Percentiles rank a stretch among this genome's conserved stretches.
Conservation (phyloP, 2,113 vertebrate genomes). For the Anhinga anhinga region DNA sequence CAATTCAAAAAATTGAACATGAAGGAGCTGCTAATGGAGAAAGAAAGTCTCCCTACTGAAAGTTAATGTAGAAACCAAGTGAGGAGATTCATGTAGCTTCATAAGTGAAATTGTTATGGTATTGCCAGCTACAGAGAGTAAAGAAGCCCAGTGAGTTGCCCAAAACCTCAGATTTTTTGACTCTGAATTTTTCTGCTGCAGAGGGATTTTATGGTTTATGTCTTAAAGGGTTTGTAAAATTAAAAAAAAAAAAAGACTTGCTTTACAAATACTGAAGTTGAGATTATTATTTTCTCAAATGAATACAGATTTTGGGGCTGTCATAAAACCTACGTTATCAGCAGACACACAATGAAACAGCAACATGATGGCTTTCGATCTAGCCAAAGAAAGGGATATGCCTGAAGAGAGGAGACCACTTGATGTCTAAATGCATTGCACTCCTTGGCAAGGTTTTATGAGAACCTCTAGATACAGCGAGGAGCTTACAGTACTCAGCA, state of each 20-base stretch:
- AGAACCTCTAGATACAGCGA: not conserved
- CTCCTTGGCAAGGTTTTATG: not conserved
- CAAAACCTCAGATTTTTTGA: not conserved
- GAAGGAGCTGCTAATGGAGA: not conserved
- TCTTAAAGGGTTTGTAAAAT: not conserved
- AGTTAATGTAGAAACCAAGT: not conserved
- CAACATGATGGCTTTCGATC: not conserved
- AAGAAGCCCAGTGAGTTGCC: not conserved
- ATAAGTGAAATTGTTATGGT: not conserved
- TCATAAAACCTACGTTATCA: not conserved
- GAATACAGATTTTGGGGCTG: not conserved
- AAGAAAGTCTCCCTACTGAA: not conserved
- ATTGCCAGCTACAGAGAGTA: not conserved
- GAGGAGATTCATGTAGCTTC: not conserved
- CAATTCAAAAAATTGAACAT: not conserved
- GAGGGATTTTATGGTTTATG: not conserved
- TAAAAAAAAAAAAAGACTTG: not conserved
- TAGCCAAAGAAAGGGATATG: not conserved
- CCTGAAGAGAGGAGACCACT: not conserved
- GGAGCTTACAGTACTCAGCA: not conserved
- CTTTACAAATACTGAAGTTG: not conserved
- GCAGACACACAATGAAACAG: not conserved
- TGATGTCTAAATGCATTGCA: not conserved
- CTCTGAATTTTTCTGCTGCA: not conserved
- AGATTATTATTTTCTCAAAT: not conserved